Conservation (phyloP, 2,888 invertebrate genomes). For the Pherbina coryleti region DNA sequence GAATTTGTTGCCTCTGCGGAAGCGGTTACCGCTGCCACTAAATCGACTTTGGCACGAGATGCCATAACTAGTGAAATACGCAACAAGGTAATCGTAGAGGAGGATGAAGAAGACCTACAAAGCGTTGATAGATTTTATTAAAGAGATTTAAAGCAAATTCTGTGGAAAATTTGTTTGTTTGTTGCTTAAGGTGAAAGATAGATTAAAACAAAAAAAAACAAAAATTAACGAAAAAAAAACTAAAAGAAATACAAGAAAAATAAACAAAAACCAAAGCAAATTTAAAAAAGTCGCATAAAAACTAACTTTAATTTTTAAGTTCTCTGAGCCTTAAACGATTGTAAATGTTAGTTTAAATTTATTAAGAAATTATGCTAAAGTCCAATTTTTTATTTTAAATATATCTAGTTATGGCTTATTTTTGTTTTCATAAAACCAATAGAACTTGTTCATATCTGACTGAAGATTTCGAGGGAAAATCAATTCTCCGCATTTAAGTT, state of each 20-base stretch:
- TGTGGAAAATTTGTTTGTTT: slow-evolving; percentile 13
- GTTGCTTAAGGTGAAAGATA: not conserved
- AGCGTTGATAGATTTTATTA: slow-evolving; percentile 68
- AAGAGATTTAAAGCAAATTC: slow-evolving; percentile 64
- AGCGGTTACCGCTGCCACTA: not conserved
- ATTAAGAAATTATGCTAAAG: too few species aligned
- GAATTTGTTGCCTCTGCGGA: slow-evolving; percentile 53
- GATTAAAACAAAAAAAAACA: not conserved
- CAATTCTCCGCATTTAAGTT: too few species aligned
- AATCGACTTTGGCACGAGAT: slow-evolving; percentile 39
- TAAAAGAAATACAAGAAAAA: not conserved
- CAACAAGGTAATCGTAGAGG: slow-evolving; percentile 63
- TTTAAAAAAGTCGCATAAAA: not conserved
- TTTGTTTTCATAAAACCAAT: too few species aligned
- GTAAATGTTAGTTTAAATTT: not conserved
- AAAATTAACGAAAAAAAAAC: slow-evolving; percentile 31
- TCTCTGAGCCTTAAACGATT: slow-evolving; percentile 18
- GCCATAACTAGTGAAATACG: slow-evolving; percentile 62
- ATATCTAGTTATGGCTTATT: too few species aligned
- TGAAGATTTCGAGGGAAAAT: too few species aligned
- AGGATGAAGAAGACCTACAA: slow-evolving; percentile 65
- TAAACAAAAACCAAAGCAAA: not conserved
- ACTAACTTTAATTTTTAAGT: not conserved
- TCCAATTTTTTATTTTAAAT: too few species aligned
- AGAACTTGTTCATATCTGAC: too few species aligned